Percentiles rank a stretch among this genome's conserved stretches.
phyloP scores from a whole-genome alignment of 1,140 invertebrate genomes.

The Trachelipus rathkii region DNA sequence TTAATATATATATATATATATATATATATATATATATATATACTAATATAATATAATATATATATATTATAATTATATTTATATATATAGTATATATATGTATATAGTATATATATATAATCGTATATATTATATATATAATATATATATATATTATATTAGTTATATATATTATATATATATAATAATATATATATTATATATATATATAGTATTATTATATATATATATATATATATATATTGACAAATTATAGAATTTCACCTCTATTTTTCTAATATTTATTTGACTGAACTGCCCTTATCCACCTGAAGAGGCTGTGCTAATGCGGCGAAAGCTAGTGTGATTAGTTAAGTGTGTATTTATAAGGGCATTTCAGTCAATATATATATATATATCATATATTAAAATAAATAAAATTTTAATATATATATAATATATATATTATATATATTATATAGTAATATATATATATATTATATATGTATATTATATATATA shows the following conservation, averaged over 20 bases:
- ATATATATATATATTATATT: not conserved
- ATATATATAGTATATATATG: slow-evolving; percentile 22
- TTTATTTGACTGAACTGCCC: no score
- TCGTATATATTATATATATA: no score
- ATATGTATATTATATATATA: no score
- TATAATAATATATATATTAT: slow-evolving; percentile 31
- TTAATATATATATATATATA: slow-evolving; percentile 22
- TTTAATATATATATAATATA: slow-evolving; percentile 18
- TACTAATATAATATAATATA: not conserved
- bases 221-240: not conserved
- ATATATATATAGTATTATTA: not conserved
- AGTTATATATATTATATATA: slow-evolving; percentile 20
- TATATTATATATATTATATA: not conserved
- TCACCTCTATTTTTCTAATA: no score
- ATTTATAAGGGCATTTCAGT: no score
- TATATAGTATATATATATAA: slow-evolving; percentile 30
- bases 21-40: slow-evolving; percentile 30
- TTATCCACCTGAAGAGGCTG: not conserved
- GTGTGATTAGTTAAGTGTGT: no score
- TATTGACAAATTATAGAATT: no score
- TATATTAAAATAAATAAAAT: no score
- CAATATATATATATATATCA: not conserved
- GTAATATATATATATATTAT: no score
- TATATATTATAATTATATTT: not conserved
- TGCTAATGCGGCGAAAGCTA: not conserved